Evolutionary conservation across 2,113 vertebrate genomes (phyloP), one percentile per base, ranked within the genome.

Genomic region (Misgurnus anguillicaudatus): DNA sequence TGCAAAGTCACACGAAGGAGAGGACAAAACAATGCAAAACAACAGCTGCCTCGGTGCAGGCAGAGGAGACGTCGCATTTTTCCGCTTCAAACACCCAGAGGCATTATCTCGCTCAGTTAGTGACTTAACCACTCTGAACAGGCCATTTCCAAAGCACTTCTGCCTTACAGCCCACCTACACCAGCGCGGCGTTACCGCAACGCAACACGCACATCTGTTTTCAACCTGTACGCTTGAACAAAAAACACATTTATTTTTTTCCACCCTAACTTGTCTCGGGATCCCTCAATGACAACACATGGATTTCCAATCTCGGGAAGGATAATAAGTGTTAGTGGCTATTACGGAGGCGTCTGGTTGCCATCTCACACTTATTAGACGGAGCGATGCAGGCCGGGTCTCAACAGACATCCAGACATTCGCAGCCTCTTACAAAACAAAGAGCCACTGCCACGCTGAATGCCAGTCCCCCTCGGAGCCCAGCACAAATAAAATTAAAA

Each of bases 321-420:
- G 80, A 83, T 89, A 89, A 89, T 89, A 89, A 87, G 88, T 89
- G 88, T 86, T 87, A 89, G 86, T 85, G 84, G 80, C 87, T 83
- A 87, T 87, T 87, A 86, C 80, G 24, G 51, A 85, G 82, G 84
- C 80, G 78, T 84, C 83, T 79, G 82, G 79, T 72, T 73, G 47
- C 65, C 70, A 86, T 86, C 88, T 89, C 86, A 87, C 88, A 89
- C 88, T 89, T 89, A 89, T 87, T 89, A 87, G 65, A 72, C 73
- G 63, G 76, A 74, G 72, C 73, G 62, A 73, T 77, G 80, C 79
- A 75, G 80, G 60, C 80, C 66, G 62, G 77, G 83, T 85, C 85
- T 87, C 87, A 61, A 58, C 77, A 82, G 85, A 83, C 85, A 82
- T 24, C 38, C 64, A 84, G 83, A 86, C 86, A 81, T 86, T 86